Evolutionary conservation across 2,888 invertebrate genomes (phyloP).

Genomic region (Mythimna albipuncta): DNA sequence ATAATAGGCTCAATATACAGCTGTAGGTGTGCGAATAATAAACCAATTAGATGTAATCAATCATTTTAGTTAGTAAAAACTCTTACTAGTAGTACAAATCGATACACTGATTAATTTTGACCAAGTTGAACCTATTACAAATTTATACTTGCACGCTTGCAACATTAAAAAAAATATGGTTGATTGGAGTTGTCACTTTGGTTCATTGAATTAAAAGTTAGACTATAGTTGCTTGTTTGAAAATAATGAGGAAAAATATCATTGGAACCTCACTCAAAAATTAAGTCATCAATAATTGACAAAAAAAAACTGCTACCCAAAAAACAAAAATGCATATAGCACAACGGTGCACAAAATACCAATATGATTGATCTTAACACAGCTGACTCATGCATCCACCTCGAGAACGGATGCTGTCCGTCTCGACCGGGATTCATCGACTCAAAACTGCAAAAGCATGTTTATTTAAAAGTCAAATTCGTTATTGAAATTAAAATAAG

Average conservation of each 20-base stretch:
- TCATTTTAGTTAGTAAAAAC: no score
- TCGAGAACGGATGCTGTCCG: slow-evolving; percentile 48
- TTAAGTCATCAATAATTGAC: background rate
- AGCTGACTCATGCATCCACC: slow-evolving; percentile 40
- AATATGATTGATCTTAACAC: slow-evolving; percentile 11
- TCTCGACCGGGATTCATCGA: slow-evolving; percentile 14
- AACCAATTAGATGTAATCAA: no score
- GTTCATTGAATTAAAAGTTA: no score
- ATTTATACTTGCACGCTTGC: no score
- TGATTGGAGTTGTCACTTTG: background rate
- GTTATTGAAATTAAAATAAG: slow-evolving; percentile 29
- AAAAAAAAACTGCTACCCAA: background rate
- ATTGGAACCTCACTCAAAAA: background rate
- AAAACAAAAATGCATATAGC: slow-evolving; percentile 32
- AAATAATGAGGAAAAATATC: background rate
- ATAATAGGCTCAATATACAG: no score
- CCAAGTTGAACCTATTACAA: no score
- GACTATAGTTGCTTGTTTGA: background rate
- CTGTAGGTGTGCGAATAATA: no score
- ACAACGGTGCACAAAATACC: slow-evolving; percentile 22
- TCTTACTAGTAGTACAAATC: no score
- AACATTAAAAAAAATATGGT: no score
- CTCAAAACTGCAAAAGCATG: slow-evolving; percentile 17
- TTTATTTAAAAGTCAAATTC: slow-evolving; percentile 42
- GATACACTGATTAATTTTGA: no score